Base-by-base conservation (phyloP, 2,888 invertebrate genomes). In the Thelaira solivaga region DNA sequence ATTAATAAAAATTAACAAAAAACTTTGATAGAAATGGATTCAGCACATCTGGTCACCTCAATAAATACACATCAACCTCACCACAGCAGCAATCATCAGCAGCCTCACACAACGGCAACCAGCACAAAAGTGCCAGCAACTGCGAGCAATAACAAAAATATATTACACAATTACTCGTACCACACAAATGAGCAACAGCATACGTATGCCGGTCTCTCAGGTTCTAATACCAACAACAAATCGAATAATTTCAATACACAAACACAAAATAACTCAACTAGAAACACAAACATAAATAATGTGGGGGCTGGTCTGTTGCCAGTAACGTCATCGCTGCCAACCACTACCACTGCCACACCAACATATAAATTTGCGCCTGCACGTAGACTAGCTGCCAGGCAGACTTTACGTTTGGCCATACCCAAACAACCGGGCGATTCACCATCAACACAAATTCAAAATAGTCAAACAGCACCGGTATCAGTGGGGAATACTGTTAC, bases 351-450 rank as follows among this genome's bases (percentile, higher is more conserved):
- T 43, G 64, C 68, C 41, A 2, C 62, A 5, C 10, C 69, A 22
- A 29, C 80, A 24, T 78, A 84, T 85, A 86, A 86, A 80, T 86
- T 86, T 82, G 88, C 89, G 88, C 88, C 88, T 85, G 86, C 88
- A 84, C 88, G 89, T 84, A 86, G 88, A 73, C 86, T 88, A 82
- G 88, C 88, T 22, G 88, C 89, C 1, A 82, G 89, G 7, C 88
- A 88, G 81, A 88, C 88, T 11, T 76, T 89, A 18, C 88, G 89
- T 2, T 81, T 89, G 79, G 88, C 88, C 11, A 89, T 89, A 83
- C 88, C 88, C 55, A 89, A 89, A 72, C 85, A 85, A 83, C 87
- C 85, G 82, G 85, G 85, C 80, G 87, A 87, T 49, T 80, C 85
- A 57, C 68, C 53, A 81, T 51, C 69, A 76, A 36, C 61, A 64